Base-by-base conservation (phyloP, 1,140 invertebrate species). In the Glossosoma conforme region DNA sequence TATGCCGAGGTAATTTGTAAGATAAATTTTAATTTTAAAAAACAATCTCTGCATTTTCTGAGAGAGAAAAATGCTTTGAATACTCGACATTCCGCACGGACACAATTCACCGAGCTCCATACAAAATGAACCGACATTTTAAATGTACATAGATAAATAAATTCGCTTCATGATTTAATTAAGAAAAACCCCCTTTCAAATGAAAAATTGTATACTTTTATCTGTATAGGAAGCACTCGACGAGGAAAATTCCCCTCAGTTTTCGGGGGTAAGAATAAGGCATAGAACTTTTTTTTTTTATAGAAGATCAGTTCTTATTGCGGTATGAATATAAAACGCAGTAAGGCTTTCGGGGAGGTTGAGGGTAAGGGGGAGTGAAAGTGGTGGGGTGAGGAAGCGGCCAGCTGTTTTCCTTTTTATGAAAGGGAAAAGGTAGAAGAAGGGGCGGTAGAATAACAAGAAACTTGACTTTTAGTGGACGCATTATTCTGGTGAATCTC, bases 391-490 rank as follows among this genome's bases (percentile, higher is more conserved):
- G 28, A 38, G 22, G 44, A 37, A 41, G 44, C 5, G 30, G n/a
- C 19, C 32, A 17, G 32, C 6, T 15, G 44, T 9, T 11, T 2
- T 25, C 14, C n/a, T 10, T 36, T 18, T 14, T 35, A 45, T 18
- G 44, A 18, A 44, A 20, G 44, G 20, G 33, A 30, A 1, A 35
- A 37, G 20, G 32, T 28, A 21, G 21, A 20, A 18, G 47, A 33
- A 25, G 32, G 10, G 36, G 20, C 35, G 24, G 42, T 13, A 28
- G 47, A 50, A 55, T 55, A 55, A 55, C 53, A 55, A 55, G 53
- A 55, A 55, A 55, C 53, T 55, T 55, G 53, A 55, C 53, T 55
- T 55, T 55, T 55, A 55, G 53, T 55, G 53, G 53, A 55, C 46
- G 47, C 53, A 55, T 55, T 55, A 55, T 43, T 55, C 35, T 32